A percentile compares a stretch with the other conserved stretches of the same genome.
These are phyloP conservation scores for Forficula auricularia DNA, from an alignment of 1,140 invertebrate species.

Conservation along the genomic window DNA sequence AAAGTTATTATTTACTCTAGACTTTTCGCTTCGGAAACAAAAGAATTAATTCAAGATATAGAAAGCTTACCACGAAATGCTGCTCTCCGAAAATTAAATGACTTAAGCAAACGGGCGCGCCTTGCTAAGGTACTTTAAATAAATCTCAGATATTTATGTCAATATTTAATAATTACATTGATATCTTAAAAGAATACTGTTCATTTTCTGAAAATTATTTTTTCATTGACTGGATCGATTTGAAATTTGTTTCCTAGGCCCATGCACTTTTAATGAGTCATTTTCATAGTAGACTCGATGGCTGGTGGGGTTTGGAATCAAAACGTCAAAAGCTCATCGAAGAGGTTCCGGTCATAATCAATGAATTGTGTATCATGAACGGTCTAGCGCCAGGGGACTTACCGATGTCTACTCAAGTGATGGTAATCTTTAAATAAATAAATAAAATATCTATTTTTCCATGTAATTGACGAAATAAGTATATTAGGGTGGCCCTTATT, in stretches of 20 bases:
- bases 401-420: not conserved
- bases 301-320: not conserved
- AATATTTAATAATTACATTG: too few relatives aligned
- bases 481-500: too few relatives aligned
- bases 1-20: constrained; percentile 17
- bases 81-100: constrained; percentile 58
- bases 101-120: constrained; percentile 47
- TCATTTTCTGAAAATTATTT: constrained; percentile 1
- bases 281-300: not conserved
- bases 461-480: too few relatives aligned
- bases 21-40: constrained; percentile 57
- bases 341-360: not conserved
- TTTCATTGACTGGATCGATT: not conserved
- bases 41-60: constrained; percentile 56
- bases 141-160: constrained; percentile 59
- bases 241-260: too few relatives aligned
- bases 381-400: constrained; percentile 4
- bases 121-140: constrained; percentile 36
- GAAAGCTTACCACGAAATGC: constrained; percentile 55
- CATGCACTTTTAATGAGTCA: not conserved
- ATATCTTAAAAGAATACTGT: constrained; percentile 17
- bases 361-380: not conserved
- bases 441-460: too few relatives aligned
- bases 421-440: too few relatives aligned
- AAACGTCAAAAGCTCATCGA: not conserved